Evolutionary conservation across 2,888 invertebrate genomes (phyloP).

Genomic region (Athalia circularis): DNA sequence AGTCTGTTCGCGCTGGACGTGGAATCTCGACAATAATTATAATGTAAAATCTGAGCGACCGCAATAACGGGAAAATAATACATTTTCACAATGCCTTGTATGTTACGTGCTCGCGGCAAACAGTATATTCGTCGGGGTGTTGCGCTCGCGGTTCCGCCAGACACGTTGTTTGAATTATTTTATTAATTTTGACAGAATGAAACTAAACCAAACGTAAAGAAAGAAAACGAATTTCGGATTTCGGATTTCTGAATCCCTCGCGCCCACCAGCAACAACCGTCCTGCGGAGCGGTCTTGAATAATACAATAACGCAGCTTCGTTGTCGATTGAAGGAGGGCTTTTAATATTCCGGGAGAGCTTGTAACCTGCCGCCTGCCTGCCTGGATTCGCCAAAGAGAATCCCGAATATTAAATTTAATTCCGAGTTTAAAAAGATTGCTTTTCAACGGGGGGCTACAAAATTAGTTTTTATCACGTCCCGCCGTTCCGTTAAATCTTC

Average conservation of each 20-base stretch:
- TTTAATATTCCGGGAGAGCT: slow-evolving; percentile 31
- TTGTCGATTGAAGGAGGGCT: slow-evolving; percentile 35
- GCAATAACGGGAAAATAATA: no score
- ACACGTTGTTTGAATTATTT: background rate
- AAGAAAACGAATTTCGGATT: no score
- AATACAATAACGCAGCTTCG: slow-evolving; percentile 32
- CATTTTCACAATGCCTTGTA: no score
- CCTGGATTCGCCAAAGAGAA: slow-evolving; percentile 19
- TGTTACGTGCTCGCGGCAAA: background rate
- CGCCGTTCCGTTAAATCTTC: background rate
- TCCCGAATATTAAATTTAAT: slow-evolving; percentile 38
- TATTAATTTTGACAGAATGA: background rate
- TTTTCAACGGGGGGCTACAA: slow-evolving; percentile 8
- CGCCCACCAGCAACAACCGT: background rate
- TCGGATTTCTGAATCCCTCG: slow-evolving; percentile 9
- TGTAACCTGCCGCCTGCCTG: background rate
- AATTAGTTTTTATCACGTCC: slow-evolving; percentile 31
- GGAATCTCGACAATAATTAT: no score
- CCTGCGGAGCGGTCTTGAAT: slow-evolving; percentile 14
- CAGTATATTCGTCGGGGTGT: slow-evolving; percentile 3
- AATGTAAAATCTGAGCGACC: no score
- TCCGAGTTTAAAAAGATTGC: slow-evolving; percentile 34
- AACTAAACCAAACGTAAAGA: background rate
- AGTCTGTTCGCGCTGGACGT: no score
- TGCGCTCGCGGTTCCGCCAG: background rate